phyloP scores from a whole-genome alignment of 2,888 invertebrate species.

The Dolichomitus sp. region DNA sequence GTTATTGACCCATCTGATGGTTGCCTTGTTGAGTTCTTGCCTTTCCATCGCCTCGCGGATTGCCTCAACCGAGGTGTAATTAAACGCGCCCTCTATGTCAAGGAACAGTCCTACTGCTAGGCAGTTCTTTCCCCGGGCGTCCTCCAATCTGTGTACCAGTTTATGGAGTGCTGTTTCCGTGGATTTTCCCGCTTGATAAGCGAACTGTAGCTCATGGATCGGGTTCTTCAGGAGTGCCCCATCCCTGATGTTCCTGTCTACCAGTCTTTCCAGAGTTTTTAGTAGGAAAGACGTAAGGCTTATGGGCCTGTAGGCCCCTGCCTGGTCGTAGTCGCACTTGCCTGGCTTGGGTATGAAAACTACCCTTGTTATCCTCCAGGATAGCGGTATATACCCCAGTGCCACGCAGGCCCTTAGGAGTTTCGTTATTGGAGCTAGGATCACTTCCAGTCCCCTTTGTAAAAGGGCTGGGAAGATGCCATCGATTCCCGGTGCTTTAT shows the following conservation, averaged over 20 bases:
- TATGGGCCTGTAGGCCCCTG: no score
- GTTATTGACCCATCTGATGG: no score
- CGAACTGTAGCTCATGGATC: no score
- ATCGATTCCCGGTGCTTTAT: no score
- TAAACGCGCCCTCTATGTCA: no score
- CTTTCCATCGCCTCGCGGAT: background rate
- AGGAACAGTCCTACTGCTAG: background rate
- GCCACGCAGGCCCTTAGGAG: slow-evolving; percentile 35
- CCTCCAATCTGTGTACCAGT: background rate
- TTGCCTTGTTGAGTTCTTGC: background rate
- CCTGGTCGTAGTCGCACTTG: no score
- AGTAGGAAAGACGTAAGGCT: background rate
- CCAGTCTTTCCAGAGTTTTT: slow-evolving; percentile 13
- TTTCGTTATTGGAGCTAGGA: no score
- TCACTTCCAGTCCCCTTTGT: no score
- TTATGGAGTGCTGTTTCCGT: background rate
- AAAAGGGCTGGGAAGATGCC: no score
- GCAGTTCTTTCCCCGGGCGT: background rate
- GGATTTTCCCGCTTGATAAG: background rate
- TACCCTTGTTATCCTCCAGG: no score
- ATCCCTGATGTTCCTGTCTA: background rate
- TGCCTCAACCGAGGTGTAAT: background rate
- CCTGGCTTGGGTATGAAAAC: no score
- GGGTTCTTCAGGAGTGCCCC: background rate
- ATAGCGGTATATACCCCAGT: slow-evolving; percentile 1